Base-by-base conservation (phyloP, 2,888 invertebrate species). In the Amorpha juglandis region DNA sequence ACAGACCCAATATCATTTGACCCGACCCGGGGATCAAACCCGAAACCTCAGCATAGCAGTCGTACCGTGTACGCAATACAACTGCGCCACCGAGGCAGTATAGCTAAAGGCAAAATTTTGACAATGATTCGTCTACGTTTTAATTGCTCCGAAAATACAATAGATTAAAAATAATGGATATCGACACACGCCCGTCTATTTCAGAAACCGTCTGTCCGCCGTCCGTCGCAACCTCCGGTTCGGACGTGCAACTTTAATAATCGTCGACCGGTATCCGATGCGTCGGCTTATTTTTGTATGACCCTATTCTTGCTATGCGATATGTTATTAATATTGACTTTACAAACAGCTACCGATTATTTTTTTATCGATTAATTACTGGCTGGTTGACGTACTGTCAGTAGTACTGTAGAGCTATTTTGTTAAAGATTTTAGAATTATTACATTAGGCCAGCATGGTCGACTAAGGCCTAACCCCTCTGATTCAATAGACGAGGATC, bases 231-330 rank as follows among this genome's bases (percentile, higher is more conserved):
- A 69, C 70, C 73, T 69, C 76, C 77, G 74, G 68, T 62, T 69
- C 68, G 73, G 72, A 76, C 71, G 70, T 83, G 85, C 76, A 86
- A 81, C 77, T 81, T 84, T 87, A 84, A 85, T 87, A 81, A 76
- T 73, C 70, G 74, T 19, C 45, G 38, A 33, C 38, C 48, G 48
- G 16, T 33, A 21, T 33, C 52, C 63, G 52, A 63, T 63, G 48
- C 33, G 48, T 47, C 47, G 14, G 47, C 47, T 55, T 35, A 63
- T 51, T 64, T 69, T 70, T 64, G 42, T 50, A 47, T 68, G 35
- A 55, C 47, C 65, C 27, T 51, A 45, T 65, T 65, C 12, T 68
- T 67, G 50, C 53, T 63, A 42, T 50, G 47, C 52, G 21, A 55
- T 55, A 38, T 50, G 9, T 47, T 55, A 48, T 63, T 55, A 53